Conservation (phyloP, 2,888 invertebrate species). For the Campoplex nolae region DNA sequence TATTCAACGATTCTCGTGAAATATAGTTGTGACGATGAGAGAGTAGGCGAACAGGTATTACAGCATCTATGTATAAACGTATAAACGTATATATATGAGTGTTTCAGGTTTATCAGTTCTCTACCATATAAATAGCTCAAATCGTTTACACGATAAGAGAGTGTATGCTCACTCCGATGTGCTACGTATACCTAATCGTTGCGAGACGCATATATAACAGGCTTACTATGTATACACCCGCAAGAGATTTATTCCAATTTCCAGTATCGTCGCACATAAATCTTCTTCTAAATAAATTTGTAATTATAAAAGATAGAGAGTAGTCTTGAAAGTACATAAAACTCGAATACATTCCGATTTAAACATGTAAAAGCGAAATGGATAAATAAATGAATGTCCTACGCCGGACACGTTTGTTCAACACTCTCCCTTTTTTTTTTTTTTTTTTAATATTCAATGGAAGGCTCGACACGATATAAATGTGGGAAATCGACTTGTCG, state of each 20-base stretch:
- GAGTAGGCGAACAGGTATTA: conserved; percentile 59
- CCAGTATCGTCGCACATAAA: conserved; percentile 3
- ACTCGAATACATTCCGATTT: not conserved
- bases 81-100: conserved; percentile 14
- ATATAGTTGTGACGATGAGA: conserved; percentile 13
- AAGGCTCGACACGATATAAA: not conserved
- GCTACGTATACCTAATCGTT: conserved; percentile 25
- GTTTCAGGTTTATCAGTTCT: conserved; percentile 46
- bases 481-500: not conserved
- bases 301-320: conserved; percentile 6
- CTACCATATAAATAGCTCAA: conserved; percentile 49
- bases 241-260: conserved; percentile 51
- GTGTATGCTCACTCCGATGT: not conserved
- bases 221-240: conserved; percentile 3
- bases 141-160: conserved; percentile 56
- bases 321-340: not conserved
- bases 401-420: not conserved
- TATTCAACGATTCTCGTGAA: conserved; percentile 49
- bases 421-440: not conserved
- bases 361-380: not conserved
- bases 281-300: conserved; percentile 20
- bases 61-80: not conserved
- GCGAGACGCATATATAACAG: conserved; percentile 38
- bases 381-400: conserved; percentile 4
- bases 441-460: not conserved